Base-by-base conservation (phyloP, 1,140 invertebrate genomes). In the Psilanteris sp. region DNA sequence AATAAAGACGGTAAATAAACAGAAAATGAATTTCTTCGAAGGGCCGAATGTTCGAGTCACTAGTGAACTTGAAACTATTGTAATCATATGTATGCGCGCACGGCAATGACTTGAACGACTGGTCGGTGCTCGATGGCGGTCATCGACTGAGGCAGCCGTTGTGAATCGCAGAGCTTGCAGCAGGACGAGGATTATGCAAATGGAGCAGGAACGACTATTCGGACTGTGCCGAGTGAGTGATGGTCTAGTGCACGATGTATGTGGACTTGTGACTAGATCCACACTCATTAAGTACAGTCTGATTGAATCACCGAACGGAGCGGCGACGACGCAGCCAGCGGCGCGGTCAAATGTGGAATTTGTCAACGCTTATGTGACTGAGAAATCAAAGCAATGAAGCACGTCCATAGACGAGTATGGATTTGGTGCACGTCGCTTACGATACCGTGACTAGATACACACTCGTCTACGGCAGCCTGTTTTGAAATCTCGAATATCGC, bases 261-360 rank as follows among this genome's bases (percentile, higher is more conserved):
- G 71, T n/a, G n/a, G 37, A 88, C 75, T 89, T 92, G 92, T 94
- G 93, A 94, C 93, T 94, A 94, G 93, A 94, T 94, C 93, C 93
- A 94, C 93, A 94, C 93, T 94, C 93, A 94, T 94, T 93, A 92
- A 93, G 84, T 83, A 87, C 85, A 83, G 79, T 82, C 36, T 71
- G 82, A 67, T 16, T 22, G 13, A 43, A 79, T 59, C 83, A 72
- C 54, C 77, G 50, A 9, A 3, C 11, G 36, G 10, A 22, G 18
- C 4, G 16, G 3, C 20, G 3, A 20, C 24, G 10, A 9, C n/a
- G 32, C 16, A 15, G 6, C 14, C 32, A 3, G 34, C 15, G 16
- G 31, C 31, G 18, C 3, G 3, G 18, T 29, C n/a, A 26, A 8
- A 4, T 3, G 7, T 8, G 7, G 24, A 26, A 29, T 29, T n/a